A percentile compares a stretch with the other conserved stretches of the same genome.
Conservation (phyloP, 2,888 invertebrate genomes). For the Pomacea canaliculata region DNA sequence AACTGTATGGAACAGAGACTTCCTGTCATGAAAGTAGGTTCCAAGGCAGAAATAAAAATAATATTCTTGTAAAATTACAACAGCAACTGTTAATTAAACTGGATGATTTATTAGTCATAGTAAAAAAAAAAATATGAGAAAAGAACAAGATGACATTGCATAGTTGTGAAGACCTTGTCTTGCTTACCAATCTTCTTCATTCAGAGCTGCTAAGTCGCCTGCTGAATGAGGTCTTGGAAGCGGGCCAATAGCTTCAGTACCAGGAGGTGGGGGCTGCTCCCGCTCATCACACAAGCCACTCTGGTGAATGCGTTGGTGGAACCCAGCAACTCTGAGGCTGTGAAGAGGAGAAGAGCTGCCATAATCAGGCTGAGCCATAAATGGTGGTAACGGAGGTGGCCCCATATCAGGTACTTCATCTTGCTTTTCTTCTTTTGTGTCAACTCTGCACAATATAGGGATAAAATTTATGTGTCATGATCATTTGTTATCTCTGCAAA, state of each 20-base stretch:
- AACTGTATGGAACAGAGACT: too few species aligned
- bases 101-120: too few species aligned
- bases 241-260: slow-evolving; percentile 37
- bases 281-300: slow-evolving; percentile 5
- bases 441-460: background rate
- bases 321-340: background rate
- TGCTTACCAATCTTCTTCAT: background rate
- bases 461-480: background rate
- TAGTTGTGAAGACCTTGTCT: too few species aligned
- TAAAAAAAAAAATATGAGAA: too few species aligned
- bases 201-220: background rate
- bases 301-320: background rate
- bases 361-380: slow-evolving; percentile 40
- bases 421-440: slow-evolving; percentile 1
- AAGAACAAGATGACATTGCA: too few species aligned
- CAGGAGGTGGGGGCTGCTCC: slow-evolving; percentile 47
- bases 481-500: background rate
- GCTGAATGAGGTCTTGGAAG: slow-evolving; percentile 3
- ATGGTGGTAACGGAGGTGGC: slow-evolving; percentile 41
- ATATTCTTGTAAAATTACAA: too few species aligned
- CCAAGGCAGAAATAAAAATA: too few species aligned
- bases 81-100: too few species aligned
- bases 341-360: slow-evolving; percentile 17
- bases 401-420: slow-evolving; percentile 23
- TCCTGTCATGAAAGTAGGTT: too few species aligned